Conservation (phyloP, 2,888 invertebrate genomes). For the Cristatella mucedo region DNA sequence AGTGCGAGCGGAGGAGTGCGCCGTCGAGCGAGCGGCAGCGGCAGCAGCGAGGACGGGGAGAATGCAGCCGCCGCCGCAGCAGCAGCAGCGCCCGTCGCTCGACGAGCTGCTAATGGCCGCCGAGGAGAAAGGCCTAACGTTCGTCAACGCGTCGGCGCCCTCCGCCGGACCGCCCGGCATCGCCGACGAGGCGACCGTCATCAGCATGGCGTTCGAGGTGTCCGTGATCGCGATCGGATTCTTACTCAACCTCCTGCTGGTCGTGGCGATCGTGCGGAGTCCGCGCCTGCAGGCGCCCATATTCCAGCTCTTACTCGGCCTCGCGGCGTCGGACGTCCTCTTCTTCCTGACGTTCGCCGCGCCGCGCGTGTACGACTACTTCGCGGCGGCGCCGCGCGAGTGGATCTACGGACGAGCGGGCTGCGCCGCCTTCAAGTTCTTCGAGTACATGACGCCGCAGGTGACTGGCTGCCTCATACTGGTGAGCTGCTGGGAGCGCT, state of each 20-base stretch:
- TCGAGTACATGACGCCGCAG: constrained; percentile 3
- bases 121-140: too few relatives aligned
- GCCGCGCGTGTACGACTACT: neutral
- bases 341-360: neutral
- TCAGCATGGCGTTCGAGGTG: too few relatives aligned
- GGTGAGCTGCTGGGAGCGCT: constrained; percentile 8
- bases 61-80: too few relatives aligned
- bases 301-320: constrained; percentile 6
- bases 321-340: constrained; percentile 2
- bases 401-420: constrained; percentile 7
- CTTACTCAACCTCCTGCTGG: neutral
- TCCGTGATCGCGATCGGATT: neutral
- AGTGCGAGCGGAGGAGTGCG: too few relatives aligned
- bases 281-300: constrained; percentile 7
- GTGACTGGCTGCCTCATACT: constrained; percentile 4
- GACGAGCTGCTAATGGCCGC: too few relatives aligned
- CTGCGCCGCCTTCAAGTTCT: constrained; percentile 1
- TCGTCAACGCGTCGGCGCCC: too few relatives aligned
- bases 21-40: too few relatives aligned
- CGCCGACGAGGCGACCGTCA: too few relatives aligned
- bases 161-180: too few relatives aligned
- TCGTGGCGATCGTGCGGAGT: constrained; percentile 6
- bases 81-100: too few relatives aligned
- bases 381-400: too few relatives aligned
- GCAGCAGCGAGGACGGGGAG: too few relatives aligned